phyloP scores from a whole-genome alignment of 2,797 vertebrate species.

The Alfaro cultratus region DNA sequence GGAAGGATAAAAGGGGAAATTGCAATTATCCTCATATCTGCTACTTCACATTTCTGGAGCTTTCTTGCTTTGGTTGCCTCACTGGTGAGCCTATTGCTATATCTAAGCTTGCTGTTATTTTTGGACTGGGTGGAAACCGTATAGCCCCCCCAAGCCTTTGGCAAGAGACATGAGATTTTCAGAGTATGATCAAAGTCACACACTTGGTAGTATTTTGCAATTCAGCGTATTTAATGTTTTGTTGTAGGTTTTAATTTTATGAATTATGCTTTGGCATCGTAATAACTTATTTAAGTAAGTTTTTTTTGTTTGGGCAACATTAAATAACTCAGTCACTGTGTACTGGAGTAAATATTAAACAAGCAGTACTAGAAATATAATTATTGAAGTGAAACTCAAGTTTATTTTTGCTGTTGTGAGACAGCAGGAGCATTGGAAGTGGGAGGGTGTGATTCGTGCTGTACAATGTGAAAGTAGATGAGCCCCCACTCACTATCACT shows the following conservation, averaged over 20 bases:
- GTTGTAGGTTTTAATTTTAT: slow-evolving; percentile 3
- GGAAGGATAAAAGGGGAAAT: not conserved
- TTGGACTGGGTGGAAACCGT: slow-evolving; percentile 79
- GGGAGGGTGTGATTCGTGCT: not conserved
- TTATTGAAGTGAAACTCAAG: not conserved
- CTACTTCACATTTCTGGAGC: slow-evolving; percentile 10
- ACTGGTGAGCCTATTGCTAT: slow-evolving; percentile 51
- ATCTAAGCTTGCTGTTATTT: slow-evolving; percentile 80
- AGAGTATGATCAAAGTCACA: slow-evolving; percentile 37
- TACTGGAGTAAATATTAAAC: not conserved
- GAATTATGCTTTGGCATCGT: not conserved
- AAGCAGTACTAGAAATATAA: not conserved
- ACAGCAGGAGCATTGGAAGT: not conserved
- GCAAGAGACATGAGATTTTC: slow-evolving; percentile 36
- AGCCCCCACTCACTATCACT: not conserved
- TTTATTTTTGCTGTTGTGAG: not conserved
- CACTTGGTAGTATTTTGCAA: slow-evolving; percentile 23
- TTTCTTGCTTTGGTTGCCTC: slow-evolving; percentile 32
- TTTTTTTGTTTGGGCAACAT: not conserved
- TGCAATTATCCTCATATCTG: not conserved
- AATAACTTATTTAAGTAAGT: not conserved
- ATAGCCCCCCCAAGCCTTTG: slow-evolving; percentile 77
- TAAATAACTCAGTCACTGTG: not conserved
- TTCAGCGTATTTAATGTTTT: slow-evolving; percentile 20
- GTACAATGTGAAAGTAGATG: not conserved